Evolutionary conservation across 2,888 invertebrate genomes (phyloP), one percentile per base, ranked within the genome.

Genomic region (Loripinus fragilis): DNA sequence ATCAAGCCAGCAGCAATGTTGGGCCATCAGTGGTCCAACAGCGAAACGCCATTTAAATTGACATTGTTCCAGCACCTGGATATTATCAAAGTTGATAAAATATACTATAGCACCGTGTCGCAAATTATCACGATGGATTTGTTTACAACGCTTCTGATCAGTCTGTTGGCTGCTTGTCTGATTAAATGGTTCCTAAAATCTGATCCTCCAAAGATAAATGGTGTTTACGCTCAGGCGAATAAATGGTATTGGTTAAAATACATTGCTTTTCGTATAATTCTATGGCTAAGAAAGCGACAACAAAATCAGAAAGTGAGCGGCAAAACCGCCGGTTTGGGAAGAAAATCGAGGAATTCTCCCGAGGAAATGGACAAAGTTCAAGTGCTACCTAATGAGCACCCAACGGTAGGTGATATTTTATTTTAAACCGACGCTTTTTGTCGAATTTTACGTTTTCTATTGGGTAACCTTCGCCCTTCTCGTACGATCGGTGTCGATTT

Each of bases 241-340:
- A 95, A 95, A 92, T 96, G 95, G 95, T 96, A 95, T 91, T 94
- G 94, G 80, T 70, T 96, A 41, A 96, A 96, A 92, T 96, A 95
- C 93, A 92, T 91, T 0, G 48, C 94, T 20, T 95, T 96, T 85
- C 94, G 94, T 5, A 85, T 94, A 17, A 76, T 96, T 5, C 94
- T 95, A 85, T 94, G 94, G 87, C 92, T 95, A 78, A 94, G 95
- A 90, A 95, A 95, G 70, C 78, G 84, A 8, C 85, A 88, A 76
- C 87, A 85, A 66, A 65, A 86, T 38, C 86, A 85, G 28, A 94
- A 95, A 83, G 94, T 88, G 68, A 66, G 77, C 7, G 89, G 88
- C 2, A 94, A 86, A 50, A 85, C 85, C 76, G 91, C 90, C 45
- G 93, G 93, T 3, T 91, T 91, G 80, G 93, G 92, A 93, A 23